Base-by-base conservation (phyloP, 2,888 invertebrate genomes). In the Vesta saturnalis region DNA sequence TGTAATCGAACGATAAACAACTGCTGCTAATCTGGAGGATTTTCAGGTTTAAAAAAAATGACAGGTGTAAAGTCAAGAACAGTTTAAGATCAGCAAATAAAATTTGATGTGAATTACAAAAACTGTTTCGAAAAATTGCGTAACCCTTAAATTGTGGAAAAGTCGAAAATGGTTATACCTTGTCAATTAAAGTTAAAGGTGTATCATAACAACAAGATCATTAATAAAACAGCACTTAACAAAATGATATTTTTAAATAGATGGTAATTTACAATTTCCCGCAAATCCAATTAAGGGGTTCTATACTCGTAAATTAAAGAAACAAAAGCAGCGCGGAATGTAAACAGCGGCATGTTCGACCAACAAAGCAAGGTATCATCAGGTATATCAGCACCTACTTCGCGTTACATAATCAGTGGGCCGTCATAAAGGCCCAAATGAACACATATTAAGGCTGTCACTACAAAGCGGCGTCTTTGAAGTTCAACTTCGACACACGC, bases 391-490 rank as follows among this genome's bases (percentile, higher is more conserved):
- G 74, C 77, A 76, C 77, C 77, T 76, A 77, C 75, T 77, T 76
- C 70, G 74, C 70, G 72, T 76, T 77, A 75, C 72, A 76, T 77
- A 77, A 78, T 78, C 78, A 77, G 76, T 77, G 77, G 78, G 77
- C 75, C 75, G 74, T 77, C 77, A 78, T 78, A 79, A 79, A 76
- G 77, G 72, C 75, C 76, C 75, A 77, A 69, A 78, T 78, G 78
- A 78, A 77, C 74, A 76, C 75, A 77, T 73, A 72, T 77, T 77
- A 76, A 74, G 74, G 70, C 75, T 76, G 77, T 76, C 77, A 75
- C 75, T 77, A 75, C 73, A 72, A 67, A 70, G 73, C 75, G 76
- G 78, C 73, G 70, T 74, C 77, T 77, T 77, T 77, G 76, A 77
- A 72, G 69, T 70, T 71, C 54, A 61, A 67, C 65, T 70, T 65